Percentiles rank a stretch among this genome's conserved stretches.
Evolutionary conservation across 1,140 invertebrate genomes (phyloP).

Genomic region (Anastatus disparis): DNA sequence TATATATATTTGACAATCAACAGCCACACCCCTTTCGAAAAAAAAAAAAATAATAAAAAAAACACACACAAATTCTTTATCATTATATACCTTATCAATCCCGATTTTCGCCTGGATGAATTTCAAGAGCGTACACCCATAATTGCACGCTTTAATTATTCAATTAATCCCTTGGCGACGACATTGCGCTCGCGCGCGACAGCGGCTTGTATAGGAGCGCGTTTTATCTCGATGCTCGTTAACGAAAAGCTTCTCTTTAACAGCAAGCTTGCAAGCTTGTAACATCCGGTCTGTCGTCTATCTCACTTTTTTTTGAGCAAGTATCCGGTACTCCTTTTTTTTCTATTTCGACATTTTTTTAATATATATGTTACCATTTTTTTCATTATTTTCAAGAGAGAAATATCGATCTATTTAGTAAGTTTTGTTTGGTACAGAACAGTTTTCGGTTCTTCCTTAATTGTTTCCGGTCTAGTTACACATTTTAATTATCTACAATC

Average conservation of each 20-base stretch:
- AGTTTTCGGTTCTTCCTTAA: not conserved
- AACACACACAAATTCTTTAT: constrained; percentile 7
- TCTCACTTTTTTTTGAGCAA: not conserved
- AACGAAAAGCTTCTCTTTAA: too few species aligned
- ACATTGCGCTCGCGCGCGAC: too few species aligned
- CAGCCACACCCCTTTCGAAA: too few species aligned
- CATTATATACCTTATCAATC: not conserved
- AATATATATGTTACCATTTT: too few species aligned
- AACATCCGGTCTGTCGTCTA: constrained; percentile 27
- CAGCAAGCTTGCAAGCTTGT: too few species aligned
- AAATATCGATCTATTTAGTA: constrained; percentile 8
- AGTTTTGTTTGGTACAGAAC: not conserved
- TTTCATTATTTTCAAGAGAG: not conserved
- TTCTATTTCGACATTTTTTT: not conserved
- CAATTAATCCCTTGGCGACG: constrained; percentile 59
- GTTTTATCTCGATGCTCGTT: constrained; percentile 64
- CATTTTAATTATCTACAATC: constrained; percentile 7
- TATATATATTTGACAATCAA: too few species aligned
- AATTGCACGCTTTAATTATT: constrained; percentile 63
- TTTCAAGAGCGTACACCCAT: constrained; percentile 40
- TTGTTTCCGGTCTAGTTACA: constrained; percentile 21
- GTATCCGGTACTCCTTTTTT: not conserved
- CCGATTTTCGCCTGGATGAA: not conserved
- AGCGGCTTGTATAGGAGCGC: too few species aligned
- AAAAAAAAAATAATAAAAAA: too few species aligned